Percentiles rank a stretch among this genome's conserved stretches.
Evolutionary conservation across 2,888 invertebrate species (phyloP).

Genomic region (Chymomyza caudatula): DNA sequence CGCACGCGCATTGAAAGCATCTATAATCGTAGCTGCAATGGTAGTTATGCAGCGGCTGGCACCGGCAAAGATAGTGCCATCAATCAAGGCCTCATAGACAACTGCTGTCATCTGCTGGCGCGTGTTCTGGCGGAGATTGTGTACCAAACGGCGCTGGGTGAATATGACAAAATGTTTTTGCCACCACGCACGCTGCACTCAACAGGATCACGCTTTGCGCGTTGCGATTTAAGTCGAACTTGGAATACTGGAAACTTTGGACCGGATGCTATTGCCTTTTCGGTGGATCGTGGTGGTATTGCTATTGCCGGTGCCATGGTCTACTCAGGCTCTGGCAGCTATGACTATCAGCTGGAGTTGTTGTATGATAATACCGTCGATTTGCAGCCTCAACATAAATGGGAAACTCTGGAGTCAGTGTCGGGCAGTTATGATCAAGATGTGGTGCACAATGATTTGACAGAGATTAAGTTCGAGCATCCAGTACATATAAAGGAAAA

Average conservation of each 20-base stretch:
- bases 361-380: conserved; percentile 85
- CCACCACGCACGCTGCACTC: conserved; percentile 87
- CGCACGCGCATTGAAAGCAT: conserved; percentile 78
- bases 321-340: conserved; percentile 92
- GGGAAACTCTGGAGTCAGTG: conserved; percentile 91
- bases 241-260: conserved; percentile 99
- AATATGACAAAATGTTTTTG: conserved; percentile 77
- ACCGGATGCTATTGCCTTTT: conserved; percentile 96
- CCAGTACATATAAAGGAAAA: conserved; percentile 93
- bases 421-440: conserved; percentile 91
- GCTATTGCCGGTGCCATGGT: conserved; percentile 93
- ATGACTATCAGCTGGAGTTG: conserved; percentile 94
- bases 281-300: conserved; percentile 93
- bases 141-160: conserved; percentile 87
- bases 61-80: conserved; percentile 72
- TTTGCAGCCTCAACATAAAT: conserved; percentile 82
- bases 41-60: conserved; percentile 76
- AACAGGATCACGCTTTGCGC: conserved; percentile 93
- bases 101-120: conserved; percentile 88
- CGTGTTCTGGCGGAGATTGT: conserved; percentile 93
- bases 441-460: conserved; percentile 91
- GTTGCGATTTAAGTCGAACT: conserved; percentile 91
- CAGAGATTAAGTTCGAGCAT: conserved; percentile 93
- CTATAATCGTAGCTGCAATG: conserved; percentile 72
- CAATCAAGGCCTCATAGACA: conserved; percentile 81